Percentiles rank a stretch among this genome's conserved stretches.
phyloP scores from a whole-genome alignment of 2,888 invertebrate genomes.

The Acleris emargana region DNA sequence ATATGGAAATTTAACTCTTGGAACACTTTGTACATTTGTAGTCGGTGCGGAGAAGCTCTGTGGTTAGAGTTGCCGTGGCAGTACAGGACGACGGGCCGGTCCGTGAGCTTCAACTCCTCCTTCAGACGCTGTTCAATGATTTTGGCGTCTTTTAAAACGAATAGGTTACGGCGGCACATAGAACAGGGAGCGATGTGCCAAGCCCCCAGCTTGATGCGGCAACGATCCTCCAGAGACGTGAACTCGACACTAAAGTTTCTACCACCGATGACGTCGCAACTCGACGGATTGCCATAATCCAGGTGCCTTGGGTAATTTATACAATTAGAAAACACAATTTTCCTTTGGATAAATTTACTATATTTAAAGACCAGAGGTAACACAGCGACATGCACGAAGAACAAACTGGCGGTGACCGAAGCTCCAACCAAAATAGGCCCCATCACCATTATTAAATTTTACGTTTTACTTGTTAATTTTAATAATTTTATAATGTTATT shows the following conservation, averaged over 20 bases:
- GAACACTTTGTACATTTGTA: constrained; percentile 68
- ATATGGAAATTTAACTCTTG: constrained; percentile 68
- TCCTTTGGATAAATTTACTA: constrained; percentile 87
- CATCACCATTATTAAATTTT: constrained; percentile 13
- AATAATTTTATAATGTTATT: not conserved
- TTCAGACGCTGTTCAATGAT: constrained; percentile 45
- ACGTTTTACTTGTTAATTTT: not conserved
- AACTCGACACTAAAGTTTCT: constrained; percentile 28
- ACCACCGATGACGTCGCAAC: constrained; percentile 22
- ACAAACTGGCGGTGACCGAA: constrained; percentile 26
- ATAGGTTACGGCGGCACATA: constrained; percentile 54
- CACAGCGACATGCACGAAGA: constrained; percentile 85
- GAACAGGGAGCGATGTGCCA: constrained; percentile 71
- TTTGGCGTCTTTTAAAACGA: constrained; percentile 48
- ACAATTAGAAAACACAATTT: constrained; percentile 89
- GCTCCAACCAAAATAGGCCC: constrained; percentile 14
- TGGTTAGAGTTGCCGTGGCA: constrained; percentile 75
- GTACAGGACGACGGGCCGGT: constrained; percentile 60
- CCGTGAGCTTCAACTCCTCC: constrained; percentile 54
- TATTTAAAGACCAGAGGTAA: constrained; percentile 88
- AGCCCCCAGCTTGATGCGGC: constrained; percentile 50
- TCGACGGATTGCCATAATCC: constrained; percentile 27
- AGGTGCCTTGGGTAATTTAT: constrained; percentile 79
- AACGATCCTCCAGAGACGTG: constrained; percentile 5
- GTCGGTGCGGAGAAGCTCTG: constrained; percentile 59